Evolutionary conservation across 2,888 invertebrate species (phyloP).

Genomic region (Dicroscelio sp.): DNA sequence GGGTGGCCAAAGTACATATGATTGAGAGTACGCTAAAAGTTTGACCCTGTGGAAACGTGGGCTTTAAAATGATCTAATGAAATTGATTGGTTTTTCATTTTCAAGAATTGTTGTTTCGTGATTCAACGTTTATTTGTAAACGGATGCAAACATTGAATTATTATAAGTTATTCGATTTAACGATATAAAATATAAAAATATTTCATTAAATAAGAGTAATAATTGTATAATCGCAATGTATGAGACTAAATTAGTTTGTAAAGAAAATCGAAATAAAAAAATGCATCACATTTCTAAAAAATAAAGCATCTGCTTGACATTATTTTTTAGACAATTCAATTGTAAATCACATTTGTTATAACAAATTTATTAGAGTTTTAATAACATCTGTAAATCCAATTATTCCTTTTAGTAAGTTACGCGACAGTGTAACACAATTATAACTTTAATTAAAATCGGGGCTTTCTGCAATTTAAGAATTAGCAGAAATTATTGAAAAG

Average conservation of each 20-base stretch:
- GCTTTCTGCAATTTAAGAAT: neutral
- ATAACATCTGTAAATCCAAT: neutral
- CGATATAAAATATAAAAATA: too few species aligned
- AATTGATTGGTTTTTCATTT: neutral
- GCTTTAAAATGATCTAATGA: neutral
- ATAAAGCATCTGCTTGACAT: too few species aligned
- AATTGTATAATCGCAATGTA: too few species aligned
- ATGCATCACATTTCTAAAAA: too few species aligned
- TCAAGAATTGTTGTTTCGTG: too few species aligned
- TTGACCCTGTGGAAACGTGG: constrained; percentile 10
- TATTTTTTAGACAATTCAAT: too few species aligned
- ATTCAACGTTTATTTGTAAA: too few species aligned
- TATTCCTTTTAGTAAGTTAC: neutral
- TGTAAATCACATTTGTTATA: neutral
- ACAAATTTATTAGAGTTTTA: neutral
- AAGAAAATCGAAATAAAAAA: too few species aligned
- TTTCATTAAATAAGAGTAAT: too few species aligned
- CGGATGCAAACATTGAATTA: too few species aligned
- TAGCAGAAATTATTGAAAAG: constrained; percentile 5
- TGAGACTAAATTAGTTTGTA: too few species aligned
- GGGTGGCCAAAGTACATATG: neutral
- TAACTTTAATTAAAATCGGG: neutral
- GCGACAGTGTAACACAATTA: neutral
- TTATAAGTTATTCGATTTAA: too few species aligned
- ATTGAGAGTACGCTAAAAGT: constrained; percentile 23